Percentiles rank a stretch among this genome's conserved stretches.
These are phyloP conservation scores for Galaxea fascicularis DNA, from an alignment of 92 coral and sea anemone species.

Conservation along the genomic window DNA sequence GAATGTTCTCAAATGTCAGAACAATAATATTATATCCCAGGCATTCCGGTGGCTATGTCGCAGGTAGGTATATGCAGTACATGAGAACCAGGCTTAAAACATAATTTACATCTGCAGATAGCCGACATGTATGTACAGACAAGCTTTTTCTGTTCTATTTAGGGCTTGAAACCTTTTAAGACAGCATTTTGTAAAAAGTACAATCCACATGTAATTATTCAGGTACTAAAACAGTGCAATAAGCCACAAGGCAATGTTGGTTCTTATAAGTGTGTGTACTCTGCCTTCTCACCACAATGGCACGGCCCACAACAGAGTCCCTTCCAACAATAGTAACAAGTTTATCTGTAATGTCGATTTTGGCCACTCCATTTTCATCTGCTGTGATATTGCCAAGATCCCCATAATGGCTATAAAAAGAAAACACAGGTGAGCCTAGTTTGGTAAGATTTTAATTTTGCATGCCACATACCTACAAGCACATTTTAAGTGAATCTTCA, in stretches of 20 bases:
- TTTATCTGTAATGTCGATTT: conserved; percentile 73
- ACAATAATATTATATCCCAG: too few relatives aligned
- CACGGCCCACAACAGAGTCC: conserved; percentile 93
- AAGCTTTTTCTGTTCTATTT: too few relatives aligned
- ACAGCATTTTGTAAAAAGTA: background rate
- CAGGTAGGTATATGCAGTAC: too few relatives aligned
- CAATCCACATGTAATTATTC: background rate
- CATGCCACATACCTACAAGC: background rate
- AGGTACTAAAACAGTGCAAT: too few relatives aligned
- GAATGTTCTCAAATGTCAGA: too few relatives aligned
- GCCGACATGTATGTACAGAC: too few relatives aligned
- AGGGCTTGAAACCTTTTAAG: too few relatives aligned
- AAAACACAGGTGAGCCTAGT: background rate
- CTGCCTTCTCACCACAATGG: conserved; percentile 85
- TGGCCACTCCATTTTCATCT: conserved; percentile 69
- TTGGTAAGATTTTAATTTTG: background rate
- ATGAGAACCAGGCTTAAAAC: too few relatives aligned
- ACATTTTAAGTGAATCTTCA: too few relatives aligned
- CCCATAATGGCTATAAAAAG: conserved; percentile 79
- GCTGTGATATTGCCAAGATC: conserved; percentile 94
- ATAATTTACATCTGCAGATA: too few relatives aligned
- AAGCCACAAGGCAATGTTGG: too few relatives aligned
- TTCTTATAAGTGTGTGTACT: background rate
- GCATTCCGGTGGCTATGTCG: too few relatives aligned
- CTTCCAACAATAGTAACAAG: conserved; percentile 80